Base-by-base conservation (phyloP, 23 tunicate genomes). In the Clavelina lepadiformis region DNA sequence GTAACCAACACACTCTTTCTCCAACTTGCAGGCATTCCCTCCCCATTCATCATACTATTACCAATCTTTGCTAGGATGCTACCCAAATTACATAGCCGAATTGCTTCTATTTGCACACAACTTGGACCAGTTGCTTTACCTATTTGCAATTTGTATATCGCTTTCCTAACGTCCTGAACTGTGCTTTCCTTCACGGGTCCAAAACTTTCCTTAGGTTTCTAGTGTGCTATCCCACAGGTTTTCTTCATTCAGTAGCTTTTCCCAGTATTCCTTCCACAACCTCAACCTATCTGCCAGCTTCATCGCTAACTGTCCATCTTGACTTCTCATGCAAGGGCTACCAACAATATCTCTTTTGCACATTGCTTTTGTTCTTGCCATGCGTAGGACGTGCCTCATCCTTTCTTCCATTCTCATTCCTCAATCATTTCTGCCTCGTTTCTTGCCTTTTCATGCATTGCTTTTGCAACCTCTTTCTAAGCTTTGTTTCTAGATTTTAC, bases 401-500 rank as follows among this genome's bases (percentile, higher is more conserved):
- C 15, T 41, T 41, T 15, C 15, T 41, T 15, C 49, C 11, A 11
- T 41, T 15, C 15, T 15, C 11, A 8, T 41, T 41, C 15, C 49
- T 41, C 49, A 41, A 8, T 41, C 49, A 8, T 41, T 41, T 41
- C 13, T 41, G 49, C 49, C 11, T 41, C 49, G 11, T 41, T 41
- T 15, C 49, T 41, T 41, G 49, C 49, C 11, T 41, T 11, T 41
- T n/a, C n/a, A n/a, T n/a, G n/a, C n/a, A n/a, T n/a, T n/a, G n/a
- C n/a, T n/a, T n/a, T n/a, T n/a, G n/a, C 49, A 25, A 59, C 7
- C 59, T 18, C 20, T 53, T 6, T 7, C 21, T 53, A 11, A 18
- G 59, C 65, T 23, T 59, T 59, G 31, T 59, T 59, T 59, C 8
- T 59, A 38, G 29, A 59, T 28, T 6, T 38, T 38, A 24, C 7